These are phyloP conservation scores for Cacatua alba DNA, from an alignment of 2,113 vertebrate genomes.

Conservation along the genomic window DNA sequence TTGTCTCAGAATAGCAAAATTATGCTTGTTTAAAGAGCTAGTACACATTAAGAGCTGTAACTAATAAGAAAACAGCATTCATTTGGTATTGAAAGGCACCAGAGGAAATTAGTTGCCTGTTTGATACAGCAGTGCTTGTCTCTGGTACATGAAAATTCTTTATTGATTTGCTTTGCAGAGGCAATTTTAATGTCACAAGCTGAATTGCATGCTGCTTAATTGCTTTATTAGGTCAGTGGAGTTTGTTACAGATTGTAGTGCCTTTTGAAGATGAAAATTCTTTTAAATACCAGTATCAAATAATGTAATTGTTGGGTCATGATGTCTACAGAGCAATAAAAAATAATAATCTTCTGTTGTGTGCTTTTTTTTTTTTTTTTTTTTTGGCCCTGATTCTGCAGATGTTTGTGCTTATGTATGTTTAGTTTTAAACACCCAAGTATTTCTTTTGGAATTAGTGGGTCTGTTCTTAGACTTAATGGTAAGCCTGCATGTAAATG, in stretches of 20 bases:
- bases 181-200: background rate
- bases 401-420: background rate
- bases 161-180: background rate
- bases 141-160: background rate
- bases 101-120: background rate
- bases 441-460: conserved; percentile 27
- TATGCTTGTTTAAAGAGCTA: background rate
- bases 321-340: background rate
- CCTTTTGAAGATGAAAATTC: background rate
- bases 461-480: background rate
- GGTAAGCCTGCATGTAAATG: conserved; percentile 23
- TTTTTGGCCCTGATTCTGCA: background rate
- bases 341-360: background rate
- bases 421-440: conserved; percentile 1
- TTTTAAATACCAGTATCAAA: conserved; percentile 1
- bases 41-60: background rate
- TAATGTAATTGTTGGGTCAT: background rate
- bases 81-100: background rate
- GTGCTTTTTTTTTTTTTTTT: background rate
- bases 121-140: background rate
- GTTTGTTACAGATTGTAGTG: background rate
- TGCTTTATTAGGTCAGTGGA: conserved; percentile 15
- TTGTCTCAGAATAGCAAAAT: background rate
- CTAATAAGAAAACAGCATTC: background rate
- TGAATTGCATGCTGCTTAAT: background rate